Evolutionary conservation across 1,140 invertebrate species (phyloP).

Genomic region (Probaryconus sp.): DNA sequence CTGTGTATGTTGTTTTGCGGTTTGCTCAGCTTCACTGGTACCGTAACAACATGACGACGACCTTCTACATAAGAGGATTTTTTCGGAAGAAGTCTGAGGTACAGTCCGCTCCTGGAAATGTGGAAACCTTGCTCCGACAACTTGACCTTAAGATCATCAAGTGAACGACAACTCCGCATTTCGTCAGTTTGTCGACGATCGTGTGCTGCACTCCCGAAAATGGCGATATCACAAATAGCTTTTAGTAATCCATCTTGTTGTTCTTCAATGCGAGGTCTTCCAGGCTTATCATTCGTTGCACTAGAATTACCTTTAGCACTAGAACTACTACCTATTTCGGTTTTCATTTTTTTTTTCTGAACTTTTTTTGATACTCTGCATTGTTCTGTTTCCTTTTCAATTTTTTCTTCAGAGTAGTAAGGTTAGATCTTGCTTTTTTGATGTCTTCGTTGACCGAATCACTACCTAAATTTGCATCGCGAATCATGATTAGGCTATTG

Average conservation of each 20-base stretch:
- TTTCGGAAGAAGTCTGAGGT: slow-evolving; percentile 62
- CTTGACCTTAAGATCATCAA: slow-evolving; percentile 2
- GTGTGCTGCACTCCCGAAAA: slow-evolving; percentile 15
- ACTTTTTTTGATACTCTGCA: background rate
- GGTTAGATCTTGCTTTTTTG: background rate
- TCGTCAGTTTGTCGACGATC: slow-evolving; percentile 15
- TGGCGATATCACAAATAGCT: slow-evolving; percentile 50
- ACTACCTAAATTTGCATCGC: too few species aligned
- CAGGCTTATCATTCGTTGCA: too few species aligned
- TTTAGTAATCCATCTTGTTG: slow-evolving; percentile 38
- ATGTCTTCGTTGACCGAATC: background rate
- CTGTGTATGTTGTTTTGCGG: slow-evolving; percentile 19
- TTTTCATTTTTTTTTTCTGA: background rate
- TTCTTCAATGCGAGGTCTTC: slow-evolving; percentile 39
- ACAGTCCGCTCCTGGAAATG: slow-evolving; percentile 23
- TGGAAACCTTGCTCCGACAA: slow-evolving; percentile 14
- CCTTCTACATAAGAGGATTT: slow-evolving; percentile 46
- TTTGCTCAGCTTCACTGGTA: slow-evolving; percentile 15
- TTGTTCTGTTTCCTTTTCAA: too few species aligned
- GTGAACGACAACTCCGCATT: slow-evolving; percentile 6
- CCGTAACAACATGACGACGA: slow-evolving; percentile 33
- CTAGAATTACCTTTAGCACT: too few species aligned
- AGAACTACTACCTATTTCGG: background rate
- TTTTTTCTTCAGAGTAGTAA: background rate
- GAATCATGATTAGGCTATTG: too few species aligned